Conservation (phyloP, 2,888 invertebrate genomes). For the Heliconius hortense region DNA sequence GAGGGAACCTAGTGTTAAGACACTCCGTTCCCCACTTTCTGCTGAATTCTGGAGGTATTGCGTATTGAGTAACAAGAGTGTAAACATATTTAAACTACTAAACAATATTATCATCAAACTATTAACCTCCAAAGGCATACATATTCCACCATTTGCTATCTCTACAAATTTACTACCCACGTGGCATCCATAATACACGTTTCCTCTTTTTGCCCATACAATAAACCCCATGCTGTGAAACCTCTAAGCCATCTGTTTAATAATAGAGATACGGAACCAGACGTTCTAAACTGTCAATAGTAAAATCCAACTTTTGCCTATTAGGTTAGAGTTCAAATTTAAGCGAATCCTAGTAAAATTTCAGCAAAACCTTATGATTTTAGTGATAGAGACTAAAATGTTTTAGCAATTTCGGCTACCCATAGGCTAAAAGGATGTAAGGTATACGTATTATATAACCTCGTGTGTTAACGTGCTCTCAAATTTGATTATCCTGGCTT, state of each 20-base stretch:
- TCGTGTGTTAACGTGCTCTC: conserved; percentile 38
- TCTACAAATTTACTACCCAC: conserved; percentile 18
- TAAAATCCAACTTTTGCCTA: neutral
- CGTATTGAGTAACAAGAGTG: no score
- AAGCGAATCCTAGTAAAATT: neutral
- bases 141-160: conserved; percentile 1
- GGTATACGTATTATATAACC: conserved; percentile 3
- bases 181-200: conserved; percentile 22
- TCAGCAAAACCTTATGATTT: neutral
- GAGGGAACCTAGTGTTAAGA: no score
- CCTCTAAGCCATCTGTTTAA: conserved; percentile 38
- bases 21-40: no score
- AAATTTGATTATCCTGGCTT: conserved; percentile 40
- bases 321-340: conserved; percentile 13
- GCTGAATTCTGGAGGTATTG: no score
- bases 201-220: conserved; percentile 30
- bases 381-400: neutral
- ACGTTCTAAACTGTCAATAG: neutral
- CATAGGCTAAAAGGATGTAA: neutral
- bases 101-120: neutral
- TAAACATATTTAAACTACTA: no score
- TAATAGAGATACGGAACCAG: conserved; percentile 32
- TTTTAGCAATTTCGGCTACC: neutral
- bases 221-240: conserved; percentile 34
- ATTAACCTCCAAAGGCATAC: conserved; percentile 2